Conservation (phyloP, 2,797 vertebrate species). For the Acipenser transmontanus region DNA sequence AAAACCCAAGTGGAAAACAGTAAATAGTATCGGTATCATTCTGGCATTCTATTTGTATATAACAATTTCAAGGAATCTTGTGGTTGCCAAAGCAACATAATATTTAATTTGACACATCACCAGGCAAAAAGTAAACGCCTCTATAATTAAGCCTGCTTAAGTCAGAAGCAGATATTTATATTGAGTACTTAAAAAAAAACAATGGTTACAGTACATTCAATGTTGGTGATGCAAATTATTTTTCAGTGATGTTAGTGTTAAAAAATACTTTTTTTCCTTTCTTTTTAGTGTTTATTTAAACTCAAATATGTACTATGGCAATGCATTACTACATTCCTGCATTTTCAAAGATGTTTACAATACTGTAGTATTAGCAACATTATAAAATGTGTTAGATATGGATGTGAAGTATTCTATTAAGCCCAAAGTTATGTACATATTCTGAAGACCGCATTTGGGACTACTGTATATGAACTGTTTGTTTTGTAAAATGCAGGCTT, state of each 20-base stretch:
- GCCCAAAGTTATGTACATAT: too few relatives aligned
- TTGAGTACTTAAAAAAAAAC: conserved; percentile 8
- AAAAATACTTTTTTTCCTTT: neutral
- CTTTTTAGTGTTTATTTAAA: too few relatives aligned
- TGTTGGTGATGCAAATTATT: neutral
- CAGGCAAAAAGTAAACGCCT: neutral
- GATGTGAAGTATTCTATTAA: too few relatives aligned
- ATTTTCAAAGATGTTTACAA: too few relatives aligned
- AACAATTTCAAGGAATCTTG: neutral
- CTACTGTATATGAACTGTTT: too few relatives aligned
- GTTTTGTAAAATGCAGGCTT: too few relatives aligned
- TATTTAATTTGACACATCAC: neutral
- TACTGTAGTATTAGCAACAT: too few relatives aligned
- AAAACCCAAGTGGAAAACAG: neutral
- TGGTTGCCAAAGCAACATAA: conserved; percentile 11
- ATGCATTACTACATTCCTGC: too few relatives aligned
- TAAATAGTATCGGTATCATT: neutral
- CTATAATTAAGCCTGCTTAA: neutral
- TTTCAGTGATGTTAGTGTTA: neutral
- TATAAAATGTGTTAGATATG: too few relatives aligned
- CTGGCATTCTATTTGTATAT: neutral
- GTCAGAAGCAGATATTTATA: neutral
- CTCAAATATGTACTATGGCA: too few relatives aligned
- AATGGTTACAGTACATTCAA: neutral
- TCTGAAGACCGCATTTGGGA: too few relatives aligned